A percentile compares a stretch with the other conserved stretches of the same genome.
These are phyloP conservation scores for Luidia sarsii DNA, from an alignment of 53 echinoderm and acorn worm species.

Conservation along the genomic window DNA sequence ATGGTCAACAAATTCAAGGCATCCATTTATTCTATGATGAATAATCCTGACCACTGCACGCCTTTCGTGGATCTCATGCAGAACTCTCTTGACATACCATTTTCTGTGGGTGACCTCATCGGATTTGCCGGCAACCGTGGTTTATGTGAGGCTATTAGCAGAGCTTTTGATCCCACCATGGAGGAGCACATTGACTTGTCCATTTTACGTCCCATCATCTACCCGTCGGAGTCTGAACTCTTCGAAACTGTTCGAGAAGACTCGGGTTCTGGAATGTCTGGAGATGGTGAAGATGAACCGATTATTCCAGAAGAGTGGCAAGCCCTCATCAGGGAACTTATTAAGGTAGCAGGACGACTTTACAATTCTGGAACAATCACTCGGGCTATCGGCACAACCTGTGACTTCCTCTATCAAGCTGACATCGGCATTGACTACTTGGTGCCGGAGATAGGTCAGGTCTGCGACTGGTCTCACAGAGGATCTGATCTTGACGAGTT, in stretches of 20 bases:
- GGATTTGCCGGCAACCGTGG: slow-evolving; percentile 21
- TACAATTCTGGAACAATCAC: slow-evolving; percentile 9
- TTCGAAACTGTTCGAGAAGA: background rate
- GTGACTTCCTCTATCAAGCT: slow-evolving; percentile 28
- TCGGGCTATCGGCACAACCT: background rate
- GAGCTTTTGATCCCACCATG: slow-evolving; percentile 15
- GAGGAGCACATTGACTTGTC: background rate
- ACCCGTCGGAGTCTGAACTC: background rate
- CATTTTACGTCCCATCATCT: background rate
- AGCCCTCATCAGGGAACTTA: background rate
- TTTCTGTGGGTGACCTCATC: background rate
- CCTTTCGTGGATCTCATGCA: slow-evolving; percentile 14
- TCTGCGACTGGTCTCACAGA: slow-evolving; percentile 7
- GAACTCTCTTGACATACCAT: background rate
- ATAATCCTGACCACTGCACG: slow-evolving; percentile 15
- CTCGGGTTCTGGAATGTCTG: background rate
- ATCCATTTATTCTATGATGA: background rate
- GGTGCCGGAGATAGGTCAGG: background rate
- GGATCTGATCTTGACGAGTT: background rate
- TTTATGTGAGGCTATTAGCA: background rate
- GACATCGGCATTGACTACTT: background rate
- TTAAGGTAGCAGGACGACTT: slow-evolving; percentile 12
- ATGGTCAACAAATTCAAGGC: slow-evolving; percentile 3
- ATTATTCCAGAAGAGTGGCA: slow-evolving; percentile 6
- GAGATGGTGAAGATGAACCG: background rate